Base-by-base conservation (phyloP, 2,888 invertebrate species). In the Aricia artaxerxes region DNA sequence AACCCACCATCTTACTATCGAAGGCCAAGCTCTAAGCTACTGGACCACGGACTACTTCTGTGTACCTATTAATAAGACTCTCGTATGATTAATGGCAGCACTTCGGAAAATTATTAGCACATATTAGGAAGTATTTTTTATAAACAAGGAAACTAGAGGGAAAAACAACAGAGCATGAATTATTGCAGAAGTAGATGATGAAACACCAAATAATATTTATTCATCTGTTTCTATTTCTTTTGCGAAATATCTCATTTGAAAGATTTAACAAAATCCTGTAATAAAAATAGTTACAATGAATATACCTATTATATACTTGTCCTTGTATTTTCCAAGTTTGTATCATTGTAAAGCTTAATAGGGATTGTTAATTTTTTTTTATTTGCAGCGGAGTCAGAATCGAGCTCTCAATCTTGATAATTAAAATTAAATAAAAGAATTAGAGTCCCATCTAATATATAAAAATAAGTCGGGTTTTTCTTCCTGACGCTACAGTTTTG, bases 121-220 rank as follows among this genome's bases (percentile, higher is more conserved):
- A 35, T 35, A 69, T 69, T 69, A 13, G 35, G 13, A 16, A 35
- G 4, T 69, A 69, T 35, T 69, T 69, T 69, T 35, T 13, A 69
- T 69, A 69, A 69, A 69, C 13, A 69, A 69, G 69, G 69, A 69
- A 69, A 69, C 13, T 69, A 13, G 69, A 24, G 13, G 24, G 13
- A 16, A 69, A 69, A 69, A 38, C 69, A 69, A 69, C 69, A 69
- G 64, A 24, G 31, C 31, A 35, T 69, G 69, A 38, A 13, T 69
- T 35, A 69, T 35, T 7, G 16, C 69, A 13, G 35, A 13, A 38
- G 24, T 64, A 9, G 31, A 31, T 31, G 4, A 38, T 13, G 69
- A 13, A 69, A 69, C 69, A 35, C 16, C 35, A 35, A 69, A 69
- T 13, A 1, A 69, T 69, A 69, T 69, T 69, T 69, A 38, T 5